These are phyloP conservation scores for Montifringilla adamsi DNA, from an alignment of 2,113 vertebrate species.

Conservation along the genomic window DNA sequence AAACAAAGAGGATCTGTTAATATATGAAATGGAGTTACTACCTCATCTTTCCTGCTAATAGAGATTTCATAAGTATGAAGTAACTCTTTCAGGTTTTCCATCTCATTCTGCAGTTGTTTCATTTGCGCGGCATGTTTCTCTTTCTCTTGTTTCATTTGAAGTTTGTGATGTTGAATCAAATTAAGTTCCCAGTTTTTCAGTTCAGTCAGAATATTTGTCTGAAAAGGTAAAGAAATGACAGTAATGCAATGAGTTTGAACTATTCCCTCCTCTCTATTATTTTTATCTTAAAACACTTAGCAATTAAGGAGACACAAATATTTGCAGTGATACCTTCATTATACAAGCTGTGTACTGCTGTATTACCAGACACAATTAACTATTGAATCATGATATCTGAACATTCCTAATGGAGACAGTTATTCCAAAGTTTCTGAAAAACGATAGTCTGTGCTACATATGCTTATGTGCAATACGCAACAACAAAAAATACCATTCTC, in stretches of 20 bases:
- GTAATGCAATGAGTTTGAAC: neutral
- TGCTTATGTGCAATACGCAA: neutral
- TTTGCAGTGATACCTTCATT: neutral
- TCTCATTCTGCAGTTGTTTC: conserved; percentile 76
- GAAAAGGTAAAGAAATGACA: conserved; percentile 32
- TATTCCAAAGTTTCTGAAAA: neutral
- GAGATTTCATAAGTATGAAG: conserved; percentile 85
- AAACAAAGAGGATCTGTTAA: neutral
- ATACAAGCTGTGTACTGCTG: neutral
- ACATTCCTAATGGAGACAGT: neutral
- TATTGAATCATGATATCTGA: neutral
- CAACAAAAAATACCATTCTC: neutral
- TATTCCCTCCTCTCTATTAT: neutral
- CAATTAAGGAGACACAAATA: neutral
- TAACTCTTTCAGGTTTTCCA: conserved; percentile 81
- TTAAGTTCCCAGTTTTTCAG: conserved; percentile 88
- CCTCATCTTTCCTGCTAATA: conserved; percentile 91
- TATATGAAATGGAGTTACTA: conserved; percentile 43
- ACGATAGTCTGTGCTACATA: neutral
- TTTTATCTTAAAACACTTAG: neutral
- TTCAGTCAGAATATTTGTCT: conserved; percentile 90
- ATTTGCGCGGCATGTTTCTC: conserved; percentile 76
- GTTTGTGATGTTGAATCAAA: conserved; percentile 84
- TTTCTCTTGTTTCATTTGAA: conserved; percentile 84
- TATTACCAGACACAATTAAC: neutral